Base-by-base conservation (phyloP, 2,888 invertebrate species). In the Anodontia alba region DNA sequence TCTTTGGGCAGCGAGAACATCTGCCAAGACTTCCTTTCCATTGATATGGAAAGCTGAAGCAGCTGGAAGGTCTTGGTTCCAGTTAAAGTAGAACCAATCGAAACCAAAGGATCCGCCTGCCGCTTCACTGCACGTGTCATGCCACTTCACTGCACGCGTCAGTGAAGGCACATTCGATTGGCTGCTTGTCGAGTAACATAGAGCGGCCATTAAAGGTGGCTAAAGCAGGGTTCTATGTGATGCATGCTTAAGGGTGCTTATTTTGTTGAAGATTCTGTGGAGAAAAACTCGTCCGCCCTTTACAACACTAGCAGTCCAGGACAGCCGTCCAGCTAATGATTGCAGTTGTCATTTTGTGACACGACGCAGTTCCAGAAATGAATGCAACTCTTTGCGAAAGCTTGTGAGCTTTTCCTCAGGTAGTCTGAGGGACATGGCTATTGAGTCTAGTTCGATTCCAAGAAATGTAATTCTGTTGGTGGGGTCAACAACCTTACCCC, bases 191-290 rank as follows among this genome's bases (percentile, higher is more conserved):
- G 10, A 78, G 73, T 12, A 78, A 26, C 31, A 74, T 46, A 17
- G 74, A 74, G 20, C 36, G 26, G 38, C 73, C 78, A 73, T 74
- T 79, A 20, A 74, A 74, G 66, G 70, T 69, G 62, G 70, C 74
- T 69, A 79, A 38, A 43, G 42, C 20, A 54, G 12, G 20, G 33
- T 70, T 78, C 73, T 78, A 42, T 78, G 78, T 23, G 29, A 29
- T n/a, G 36, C n/a, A 8, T 68, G 36, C 26, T 54, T 54, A 1
- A 54, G 54, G 12, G 5, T 20, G 54, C 26, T 54, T 26, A 54
- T 54, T 26, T n/a, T 23, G 54, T 54, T n/a, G 54, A 54, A 26
- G 23, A 67, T 67, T 10, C 42, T n/a, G 36, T 36, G 67, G 36
- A 33, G 36, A 62, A 62, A 62, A 33, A 62, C 62, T 62, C 62